These are phyloP conservation scores for Oryzias dopingdopingensis DNA, from an alignment of 2,797 vertebrate genomes.

Conservation along the genomic window DNA sequence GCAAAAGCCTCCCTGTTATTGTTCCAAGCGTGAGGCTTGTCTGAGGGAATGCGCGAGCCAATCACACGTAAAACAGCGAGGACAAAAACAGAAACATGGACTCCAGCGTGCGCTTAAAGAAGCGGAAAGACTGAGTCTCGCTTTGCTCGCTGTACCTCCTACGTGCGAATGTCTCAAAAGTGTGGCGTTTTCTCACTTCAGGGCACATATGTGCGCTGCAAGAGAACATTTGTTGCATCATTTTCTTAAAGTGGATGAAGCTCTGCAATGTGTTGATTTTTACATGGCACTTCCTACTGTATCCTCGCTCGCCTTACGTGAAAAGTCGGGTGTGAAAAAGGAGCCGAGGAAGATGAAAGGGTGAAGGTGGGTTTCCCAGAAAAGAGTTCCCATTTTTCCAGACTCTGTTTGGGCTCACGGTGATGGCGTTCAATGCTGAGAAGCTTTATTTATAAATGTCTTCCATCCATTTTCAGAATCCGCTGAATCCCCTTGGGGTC, in stretches of 20 bases:
- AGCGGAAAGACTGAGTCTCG: constrained; percentile 57
- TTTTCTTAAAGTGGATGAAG: constrained; percentile 47
- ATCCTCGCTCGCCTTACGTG: constrained; percentile 57
- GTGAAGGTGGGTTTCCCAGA: no score
- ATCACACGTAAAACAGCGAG: constrained; percentile 17
- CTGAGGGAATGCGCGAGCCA: constrained; percentile 9
- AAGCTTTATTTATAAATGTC: no score
- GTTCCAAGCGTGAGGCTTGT: not conserved
- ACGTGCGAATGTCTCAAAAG: constrained; percentile 59
- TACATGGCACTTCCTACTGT: constrained; percentile 49
- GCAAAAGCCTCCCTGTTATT: constrained; percentile 28
- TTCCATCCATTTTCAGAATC: no score
- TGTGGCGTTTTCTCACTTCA: constrained; percentile 28
- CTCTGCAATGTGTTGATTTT: constrained; percentile 57
- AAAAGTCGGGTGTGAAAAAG: constrained; percentile 66
- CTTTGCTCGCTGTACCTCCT: constrained; percentile 49
- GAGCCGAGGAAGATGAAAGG: constrained; percentile 53
- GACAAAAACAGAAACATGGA: constrained; percentile 34
- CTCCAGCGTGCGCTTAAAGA: constrained; percentile 58
- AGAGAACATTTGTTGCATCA: constrained; percentile 51
- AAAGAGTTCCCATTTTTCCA: no score
- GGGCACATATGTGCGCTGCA: constrained; percentile 17
- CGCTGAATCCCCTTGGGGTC: no score
- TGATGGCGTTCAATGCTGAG: no score
- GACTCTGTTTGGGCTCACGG: no score